Conservation (phyloP, 2,888 invertebrate species). For the Callimorpha dominula region DNA sequence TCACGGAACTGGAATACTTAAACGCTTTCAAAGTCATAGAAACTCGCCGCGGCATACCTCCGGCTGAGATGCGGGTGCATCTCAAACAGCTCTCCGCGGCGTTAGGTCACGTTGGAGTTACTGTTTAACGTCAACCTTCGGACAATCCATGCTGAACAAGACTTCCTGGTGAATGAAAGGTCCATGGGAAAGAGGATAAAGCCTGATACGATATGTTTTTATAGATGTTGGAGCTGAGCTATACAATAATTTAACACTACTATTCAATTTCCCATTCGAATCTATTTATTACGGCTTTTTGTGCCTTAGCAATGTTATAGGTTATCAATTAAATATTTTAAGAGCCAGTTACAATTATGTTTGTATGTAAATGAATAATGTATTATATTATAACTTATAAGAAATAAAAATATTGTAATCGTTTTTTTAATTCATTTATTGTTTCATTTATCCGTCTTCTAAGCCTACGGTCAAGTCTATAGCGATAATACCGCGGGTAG, state of each 20-base stretch:
- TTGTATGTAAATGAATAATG: slow-evolving; percentile 4
- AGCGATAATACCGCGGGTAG: too few species aligned
- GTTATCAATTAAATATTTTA: neutral
- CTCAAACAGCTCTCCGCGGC: slow-evolving; percentile 94
- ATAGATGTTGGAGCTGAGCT: neutral
- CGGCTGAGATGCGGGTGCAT: slow-evolving; percentile 88
- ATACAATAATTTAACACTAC: neutral
- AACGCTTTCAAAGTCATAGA: slow-evolving; percentile 94
- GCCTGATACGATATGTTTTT: neutral
- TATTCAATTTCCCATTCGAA: neutral
- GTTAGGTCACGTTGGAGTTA: slow-evolving; percentile 93
- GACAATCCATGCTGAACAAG: too few species aligned
- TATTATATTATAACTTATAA: neutral
- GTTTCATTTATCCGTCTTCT: neutral
- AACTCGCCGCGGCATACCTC: slow-evolving; percentile 86
- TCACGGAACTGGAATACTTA: slow-evolving; percentile 95
- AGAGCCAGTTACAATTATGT: slow-evolving; percentile 4
- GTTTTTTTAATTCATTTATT: neutral
- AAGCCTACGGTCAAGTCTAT: neutral
- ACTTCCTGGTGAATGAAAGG: too few species aligned
- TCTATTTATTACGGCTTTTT: neutral
- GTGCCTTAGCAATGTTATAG: slow-evolving; percentile 1
- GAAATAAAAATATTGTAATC: slow-evolving; percentile 1
- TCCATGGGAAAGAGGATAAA: neutral
- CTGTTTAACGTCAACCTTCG: slow-evolving; percentile 83